A percentile compares a stretch with the other conserved stretches of the same genome.
Evolutionary conservation across 1,140 invertebrate species (phyloP).

Genomic region (Caerostris extrusa): DNA sequence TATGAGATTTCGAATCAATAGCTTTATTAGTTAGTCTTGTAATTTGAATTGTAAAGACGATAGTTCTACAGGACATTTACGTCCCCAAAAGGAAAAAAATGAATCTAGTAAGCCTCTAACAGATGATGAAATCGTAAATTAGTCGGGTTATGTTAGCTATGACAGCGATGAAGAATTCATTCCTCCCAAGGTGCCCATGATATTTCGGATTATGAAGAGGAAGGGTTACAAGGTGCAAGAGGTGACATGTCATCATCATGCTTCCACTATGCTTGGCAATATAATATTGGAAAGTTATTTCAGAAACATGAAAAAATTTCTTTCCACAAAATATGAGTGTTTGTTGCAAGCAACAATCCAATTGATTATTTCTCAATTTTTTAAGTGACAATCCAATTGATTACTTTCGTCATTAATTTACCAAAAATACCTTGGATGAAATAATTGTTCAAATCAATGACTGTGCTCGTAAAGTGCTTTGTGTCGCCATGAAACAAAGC

Average conservation of each 20-base stretch:
- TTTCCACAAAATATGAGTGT: too few species aligned
- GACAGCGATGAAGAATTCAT: neutral
- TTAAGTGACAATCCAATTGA: too few species aligned
- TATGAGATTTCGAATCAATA: slow-evolving; percentile 7
- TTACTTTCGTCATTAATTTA: too few species aligned
- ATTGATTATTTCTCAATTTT: too few species aligned
- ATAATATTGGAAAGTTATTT: neutral
- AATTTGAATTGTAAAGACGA: slow-evolving; percentile 28
- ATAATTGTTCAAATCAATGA: too few species aligned
- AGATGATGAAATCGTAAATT: slow-evolving; percentile 30
- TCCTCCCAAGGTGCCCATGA: neutral
- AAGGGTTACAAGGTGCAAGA: neutral
- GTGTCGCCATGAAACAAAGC: too few species aligned
- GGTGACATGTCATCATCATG: neutral
- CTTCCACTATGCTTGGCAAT: neutral
- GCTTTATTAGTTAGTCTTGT: slow-evolving; percentile 7
- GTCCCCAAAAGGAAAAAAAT: neutral
- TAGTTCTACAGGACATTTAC: slow-evolving; percentile 11
- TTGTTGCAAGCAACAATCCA: too few species aligned
- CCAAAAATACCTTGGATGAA: too few species aligned
- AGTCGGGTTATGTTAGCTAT: slow-evolving; percentile 22
- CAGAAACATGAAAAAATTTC: neutral
- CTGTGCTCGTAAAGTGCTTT: too few species aligned
- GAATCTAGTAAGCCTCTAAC: slow-evolving; percentile 24
- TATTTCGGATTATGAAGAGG: slow-evolving; percentile 22